Percentiles rank a stretch among this genome's conserved stretches.
phyloP scores from a whole-genome alignment of 2,888 invertebrate genomes.

The Lucinisca nassula region DNA sequence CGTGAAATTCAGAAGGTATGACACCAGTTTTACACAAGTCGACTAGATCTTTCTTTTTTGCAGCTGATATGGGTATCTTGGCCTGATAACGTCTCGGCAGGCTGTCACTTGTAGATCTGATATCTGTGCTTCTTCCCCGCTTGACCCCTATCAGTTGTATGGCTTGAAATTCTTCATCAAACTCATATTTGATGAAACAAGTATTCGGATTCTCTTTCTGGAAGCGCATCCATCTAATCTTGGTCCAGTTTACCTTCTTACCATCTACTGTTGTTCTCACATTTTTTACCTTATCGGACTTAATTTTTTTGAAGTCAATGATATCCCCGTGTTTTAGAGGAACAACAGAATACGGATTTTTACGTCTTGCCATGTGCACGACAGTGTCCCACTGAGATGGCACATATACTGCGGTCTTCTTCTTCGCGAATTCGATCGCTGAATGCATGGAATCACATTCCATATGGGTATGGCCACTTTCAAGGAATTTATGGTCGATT shows the following conservation, averaged over 20 bases:
- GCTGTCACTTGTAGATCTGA: not conserved
- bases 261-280: not conserved
- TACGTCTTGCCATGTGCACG: constrained; percentile 31
- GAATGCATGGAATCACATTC: constrained; percentile 58
- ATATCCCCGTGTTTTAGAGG: constrained; percentile 34
- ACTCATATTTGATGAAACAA: constrained; percentile 20
- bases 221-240: constrained; percentile 27
- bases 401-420: constrained; percentile 44
- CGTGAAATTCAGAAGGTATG: constrained; percentile 12
- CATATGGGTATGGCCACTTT: constrained; percentile 62
- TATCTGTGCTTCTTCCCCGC: not conserved
- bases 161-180: constrained; percentile 10
- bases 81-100: not conserved
- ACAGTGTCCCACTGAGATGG: constrained; percentile 56
- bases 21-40: constrained; percentile 9
- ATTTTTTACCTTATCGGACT: not conserved
- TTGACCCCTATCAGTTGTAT: constrained; percentile 1
- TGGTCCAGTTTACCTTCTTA: constrained; percentile 17
- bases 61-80: not conserved
- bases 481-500: constrained; percentile 56
- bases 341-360: constrained; percentile 34
- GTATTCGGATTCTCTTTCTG: not conserved
- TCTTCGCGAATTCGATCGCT: constrained; percentile 45
- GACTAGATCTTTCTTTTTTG: constrained; percentile 14
- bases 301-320: constrained; percentile 11